A percentile compares a stretch with the other conserved stretches of the same genome.
Conservation (phyloP, 1,140 invertebrate genomes). For the Macrotrachela quadricornifera region DNA sequence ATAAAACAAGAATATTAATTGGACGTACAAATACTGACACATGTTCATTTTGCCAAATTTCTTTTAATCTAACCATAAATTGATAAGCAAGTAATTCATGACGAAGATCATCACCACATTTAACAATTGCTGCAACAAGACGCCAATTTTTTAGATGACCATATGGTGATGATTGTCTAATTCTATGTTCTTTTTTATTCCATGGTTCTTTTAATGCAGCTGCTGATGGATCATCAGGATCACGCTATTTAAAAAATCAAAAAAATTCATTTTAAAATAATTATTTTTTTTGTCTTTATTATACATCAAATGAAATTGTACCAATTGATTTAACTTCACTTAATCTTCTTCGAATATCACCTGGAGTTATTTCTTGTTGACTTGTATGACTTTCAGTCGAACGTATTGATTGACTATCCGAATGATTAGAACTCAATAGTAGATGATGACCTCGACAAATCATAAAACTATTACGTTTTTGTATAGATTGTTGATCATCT, state of each 20-base stretch:
- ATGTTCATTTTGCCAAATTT: slow-evolving; percentile 66
- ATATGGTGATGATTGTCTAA: slow-evolving; percentile 76
- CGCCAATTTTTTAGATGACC: slow-evolving; percentile 73
- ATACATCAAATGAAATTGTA: too few relatives aligned
- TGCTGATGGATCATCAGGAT: slow-evolving; percentile 8
- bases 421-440: too few relatives aligned
- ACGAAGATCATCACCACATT: slow-evolving; percentile 86
- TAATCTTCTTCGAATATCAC: too few relatives aligned
- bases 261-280: too few relatives aligned
- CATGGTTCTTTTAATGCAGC: slow-evolving; percentile 2
- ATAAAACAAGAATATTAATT: slow-evolving; percentile 72
- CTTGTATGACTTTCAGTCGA: too few relatives aligned
- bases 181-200: slow-evolving; percentile 32
- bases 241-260: neutral
- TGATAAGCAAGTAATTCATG: slow-evolving; percentile 92
- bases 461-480: too few relatives aligned
- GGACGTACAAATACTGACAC: slow-evolving; percentile 73
- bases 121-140: slow-evolving; percentile 79
- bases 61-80: slow-evolving; percentile 63
- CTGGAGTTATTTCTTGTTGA: too few relatives aligned
- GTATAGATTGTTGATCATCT: too few relatives aligned
- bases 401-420: too few relatives aligned
- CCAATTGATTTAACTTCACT: too few relatives aligned
- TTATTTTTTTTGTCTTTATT: too few relatives aligned
- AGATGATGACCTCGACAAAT: too few relatives aligned